Evolutionary conservation across 2,113 vertebrate species (phyloP).

Genomic region (Plotosus lineatus): DNA sequence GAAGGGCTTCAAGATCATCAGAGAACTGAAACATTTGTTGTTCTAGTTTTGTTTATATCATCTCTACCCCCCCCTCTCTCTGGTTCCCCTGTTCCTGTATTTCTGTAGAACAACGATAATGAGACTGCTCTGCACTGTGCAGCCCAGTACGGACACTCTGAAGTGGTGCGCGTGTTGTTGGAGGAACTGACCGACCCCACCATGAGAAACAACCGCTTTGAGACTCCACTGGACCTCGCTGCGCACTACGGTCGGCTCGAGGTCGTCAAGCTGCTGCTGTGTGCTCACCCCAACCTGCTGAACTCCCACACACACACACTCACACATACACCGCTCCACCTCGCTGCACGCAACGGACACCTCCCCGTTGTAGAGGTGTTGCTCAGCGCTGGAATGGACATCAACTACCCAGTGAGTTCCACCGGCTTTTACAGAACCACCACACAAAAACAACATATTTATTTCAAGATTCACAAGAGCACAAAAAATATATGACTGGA

Average conservation of each 20-base stretch:
- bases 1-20: neutral
- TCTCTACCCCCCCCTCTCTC: neutral
- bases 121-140: slow-evolving; percentile 97
- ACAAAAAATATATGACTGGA: neutral
- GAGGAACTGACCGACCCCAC: slow-evolving; percentile 98
- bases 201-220: slow-evolving; percentile 97
- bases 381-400: slow-evolving; percentile 93
- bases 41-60: neutral
- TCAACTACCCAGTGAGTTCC: slow-evolving; percentile 96
- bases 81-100: slow-evolving; percentile 3
- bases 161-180: slow-evolving; percentile 90
- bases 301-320: slow-evolving; percentile 84
- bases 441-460: no score
- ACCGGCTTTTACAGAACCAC: no score
- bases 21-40: neutral
- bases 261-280: slow-evolving; percentile 93
- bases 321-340: slow-evolving; percentile 92
- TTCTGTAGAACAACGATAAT: slow-evolving; percentile 92
- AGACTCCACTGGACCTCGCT: slow-evolving; percentile 93
- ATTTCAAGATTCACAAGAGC: neutral
- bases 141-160: slow-evolving; percentile 92
- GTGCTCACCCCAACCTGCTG: slow-evolving; percentile 92
- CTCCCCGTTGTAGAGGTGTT: slow-evolving; percentile 89
- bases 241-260: slow-evolving; percentile 94
- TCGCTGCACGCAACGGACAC: slow-evolving; percentile 94